Evolutionary conservation across 2,797 vertebrate species (phyloP).

Genomic region (Parauchenoglanis punctatus): DNA sequence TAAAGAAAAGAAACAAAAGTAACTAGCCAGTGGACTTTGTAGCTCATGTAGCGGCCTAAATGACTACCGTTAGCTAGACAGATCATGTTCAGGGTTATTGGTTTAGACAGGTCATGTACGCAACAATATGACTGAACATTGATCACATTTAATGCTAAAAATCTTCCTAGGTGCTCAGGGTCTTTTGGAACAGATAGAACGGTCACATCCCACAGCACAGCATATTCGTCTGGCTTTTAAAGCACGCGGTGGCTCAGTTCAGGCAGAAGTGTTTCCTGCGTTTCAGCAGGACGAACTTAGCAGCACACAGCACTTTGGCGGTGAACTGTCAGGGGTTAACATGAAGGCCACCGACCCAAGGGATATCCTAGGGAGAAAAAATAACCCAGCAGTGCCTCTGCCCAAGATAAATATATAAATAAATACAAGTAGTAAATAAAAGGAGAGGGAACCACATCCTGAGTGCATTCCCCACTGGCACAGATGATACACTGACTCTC

Average conservation of each 20-base stretch:
- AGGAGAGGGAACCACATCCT: constrained; percentile 73
- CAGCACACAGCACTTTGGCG: background rate
- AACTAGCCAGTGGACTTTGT: background rate
- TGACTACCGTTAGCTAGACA: background rate
- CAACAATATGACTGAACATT: background rate
- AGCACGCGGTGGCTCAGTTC: background rate
- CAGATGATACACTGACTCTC: constrained; percentile 65
- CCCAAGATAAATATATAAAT: constrained; percentile 63
- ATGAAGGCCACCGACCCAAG: constrained; percentile 44
- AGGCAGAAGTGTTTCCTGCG: background rate
- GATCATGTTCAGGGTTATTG: background rate
- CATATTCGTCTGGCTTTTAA: background rate
- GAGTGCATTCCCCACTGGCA: constrained; percentile 72
- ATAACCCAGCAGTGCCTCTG: constrained; percentile 58
- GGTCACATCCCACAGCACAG: background rate
- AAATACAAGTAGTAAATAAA: constrained; percentile 70
- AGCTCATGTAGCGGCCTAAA: background rate
- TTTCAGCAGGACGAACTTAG: constrained; percentile 38
- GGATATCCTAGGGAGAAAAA: constrained; percentile 67
- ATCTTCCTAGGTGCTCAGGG: background rate
- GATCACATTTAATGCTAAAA: background rate
- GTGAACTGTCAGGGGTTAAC: background rate
- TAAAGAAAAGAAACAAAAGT: background rate
- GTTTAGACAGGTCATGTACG: background rate
- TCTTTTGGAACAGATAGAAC: background rate